A percentile compares a stretch with the other conserved stretches of the same genome.
Conservation (phyloP, 2,888 invertebrate genomes). For the Allolobophora icterica region DNA sequence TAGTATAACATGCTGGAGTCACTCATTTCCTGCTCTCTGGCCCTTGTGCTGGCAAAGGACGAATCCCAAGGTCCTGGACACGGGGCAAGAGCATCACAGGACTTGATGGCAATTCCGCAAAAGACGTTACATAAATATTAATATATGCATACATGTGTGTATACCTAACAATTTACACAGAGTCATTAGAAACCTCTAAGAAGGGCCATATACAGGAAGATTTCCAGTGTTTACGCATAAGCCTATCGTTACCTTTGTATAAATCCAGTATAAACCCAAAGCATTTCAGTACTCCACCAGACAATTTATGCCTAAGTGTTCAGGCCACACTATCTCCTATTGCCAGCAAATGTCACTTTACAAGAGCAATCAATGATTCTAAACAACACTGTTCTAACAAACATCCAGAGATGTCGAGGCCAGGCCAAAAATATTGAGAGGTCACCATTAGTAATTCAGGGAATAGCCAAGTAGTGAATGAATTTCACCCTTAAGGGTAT, state of each 20-base stretch:
- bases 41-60: too few relatives aligned
- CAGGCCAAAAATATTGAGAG: not conserved
- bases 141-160: too few relatives aligned
- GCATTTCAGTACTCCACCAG: not conserved
- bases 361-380: not conserved
- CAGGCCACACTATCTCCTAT: too few relatives aligned
- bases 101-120: too few relatives aligned
- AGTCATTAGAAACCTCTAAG: too few relatives aligned
- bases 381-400: not conserved
- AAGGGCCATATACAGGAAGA: too few relatives aligned
- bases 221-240: not conserved
- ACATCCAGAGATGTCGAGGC: not conserved
- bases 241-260: not conserved
- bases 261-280: not conserved
- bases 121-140: too few relatives aligned
- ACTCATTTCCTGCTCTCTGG: too few relatives aligned
- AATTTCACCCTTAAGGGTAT: not conserved
- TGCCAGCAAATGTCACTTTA: slow-evolving; percentile 6
- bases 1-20: too few relatives aligned
- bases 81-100: too few relatives aligned
- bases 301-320: not conserved
- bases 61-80: too few relatives aligned
- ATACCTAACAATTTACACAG: too few relatives aligned
- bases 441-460: not conserved
- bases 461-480: not conserved